A percentile compares a stretch with the other conserved stretches of the same genome.
These are phyloP conservation scores for Habrosyne pyritoides DNA, from an alignment of 2,888 invertebrate genomes.

Conservation along the genomic window DNA sequence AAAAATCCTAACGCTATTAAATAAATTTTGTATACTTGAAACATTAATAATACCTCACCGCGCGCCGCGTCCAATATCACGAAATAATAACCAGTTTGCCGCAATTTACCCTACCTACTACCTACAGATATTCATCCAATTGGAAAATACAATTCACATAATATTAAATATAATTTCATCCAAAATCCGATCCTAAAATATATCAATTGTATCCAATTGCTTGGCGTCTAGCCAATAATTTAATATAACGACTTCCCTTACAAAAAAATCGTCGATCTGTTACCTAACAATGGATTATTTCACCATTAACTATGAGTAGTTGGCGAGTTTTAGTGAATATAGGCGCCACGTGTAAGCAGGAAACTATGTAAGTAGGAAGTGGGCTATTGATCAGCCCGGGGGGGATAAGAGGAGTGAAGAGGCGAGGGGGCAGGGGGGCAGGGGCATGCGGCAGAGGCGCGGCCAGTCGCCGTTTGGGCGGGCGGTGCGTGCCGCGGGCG, in stretches of 20 bases:
- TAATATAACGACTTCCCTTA: background rate
- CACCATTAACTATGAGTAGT: constrained; percentile 7
- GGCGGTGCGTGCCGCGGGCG: constrained; percentile 69
- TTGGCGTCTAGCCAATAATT: background rate
- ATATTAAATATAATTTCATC: background rate
- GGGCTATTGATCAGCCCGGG: constrained; percentile 65
- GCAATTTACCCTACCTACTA: background rate
- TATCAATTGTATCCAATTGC: background rate
- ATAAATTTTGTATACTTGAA: background rate
- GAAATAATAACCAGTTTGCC: background rate
- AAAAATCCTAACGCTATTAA: background rate
- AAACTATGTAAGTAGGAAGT: constrained; percentile 57
- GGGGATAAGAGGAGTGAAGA: constrained; percentile 32
- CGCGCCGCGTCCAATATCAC: background rate
- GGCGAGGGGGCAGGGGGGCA: constrained; percentile 20
- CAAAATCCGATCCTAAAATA: background rate
- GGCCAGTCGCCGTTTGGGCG: constrained; percentile 68
- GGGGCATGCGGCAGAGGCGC: constrained; percentile 45
- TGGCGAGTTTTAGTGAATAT: constrained; percentile 12
- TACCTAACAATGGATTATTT: constrained; percentile 20
- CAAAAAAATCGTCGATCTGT: background rate
- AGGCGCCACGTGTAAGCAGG: constrained; percentile 43
- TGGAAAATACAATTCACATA: background rate
- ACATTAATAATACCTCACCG: background rate
- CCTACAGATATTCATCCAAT: background rate